A percentile compares a stretch with the other conserved stretches of the same genome.
These are phyloP conservation scores for Chionoecetes opilio DNA, from an alignment of 1,140 invertebrate genomes.

Conservation along the genomic window DNA sequence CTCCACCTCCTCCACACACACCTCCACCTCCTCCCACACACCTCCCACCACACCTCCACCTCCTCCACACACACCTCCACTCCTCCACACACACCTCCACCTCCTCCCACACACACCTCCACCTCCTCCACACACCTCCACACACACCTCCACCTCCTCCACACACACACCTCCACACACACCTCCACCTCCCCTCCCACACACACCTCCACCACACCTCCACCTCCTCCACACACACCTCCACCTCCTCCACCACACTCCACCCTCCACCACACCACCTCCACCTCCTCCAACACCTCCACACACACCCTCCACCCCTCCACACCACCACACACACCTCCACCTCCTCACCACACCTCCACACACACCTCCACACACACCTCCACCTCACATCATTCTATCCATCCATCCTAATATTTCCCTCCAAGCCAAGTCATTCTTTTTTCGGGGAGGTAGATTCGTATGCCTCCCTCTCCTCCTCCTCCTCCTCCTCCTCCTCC, in stretches of 20 bases:
- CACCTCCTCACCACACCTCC: background rate
- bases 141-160: background rate
- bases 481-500: too few species aligned
- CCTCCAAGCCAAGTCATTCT: background rate
- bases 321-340: background rate
- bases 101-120: background rate
- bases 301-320: background rate
- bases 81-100: background rate
- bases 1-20: too few species aligned
- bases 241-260: background rate
- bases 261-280: background rate
- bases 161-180: background rate
- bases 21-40: too few species aligned
- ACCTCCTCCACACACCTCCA: background rate
- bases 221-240: slow-evolving; percentile 2
- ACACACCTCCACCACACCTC: too few species aligned
- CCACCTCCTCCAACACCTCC: background rate
- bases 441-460: background rate
- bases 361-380: background rate
- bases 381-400: too few species aligned
- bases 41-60: background rate
- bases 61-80: background rate
- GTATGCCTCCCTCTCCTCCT: too few species aligned
- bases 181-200: background rate
- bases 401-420: background rate